Percentiles rank a stretch among this genome's conserved stretches.
phyloP scores from a whole-genome alignment of 1,140 invertebrate genomes.

The Nasonia vitripennis region DNA sequence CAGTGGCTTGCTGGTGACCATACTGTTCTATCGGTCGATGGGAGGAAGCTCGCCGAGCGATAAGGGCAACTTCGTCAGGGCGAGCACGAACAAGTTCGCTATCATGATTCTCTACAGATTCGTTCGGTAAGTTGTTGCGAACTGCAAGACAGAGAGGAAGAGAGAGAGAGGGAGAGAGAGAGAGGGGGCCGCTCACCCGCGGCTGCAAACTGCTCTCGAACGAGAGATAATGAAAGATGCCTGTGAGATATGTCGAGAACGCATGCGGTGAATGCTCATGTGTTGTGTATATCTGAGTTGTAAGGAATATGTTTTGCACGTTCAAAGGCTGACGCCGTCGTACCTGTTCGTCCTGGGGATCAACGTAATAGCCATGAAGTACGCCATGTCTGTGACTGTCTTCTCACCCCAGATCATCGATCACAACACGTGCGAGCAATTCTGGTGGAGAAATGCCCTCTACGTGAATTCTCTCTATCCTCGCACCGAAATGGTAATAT shows the following conservation, averaged over 20 bases:
- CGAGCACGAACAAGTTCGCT: slow-evolving; percentile 74
- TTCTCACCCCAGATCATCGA: slow-evolving; percentile 85
- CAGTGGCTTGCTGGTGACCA: slow-evolving; percentile 85
- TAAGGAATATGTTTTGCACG: slow-evolving; percentile 22
- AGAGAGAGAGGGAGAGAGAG: neutral
- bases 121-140: slow-evolving; percentile 72
- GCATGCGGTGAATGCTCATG: neutral
- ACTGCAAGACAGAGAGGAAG: neutral
- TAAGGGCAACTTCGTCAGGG: slow-evolving; percentile 67
- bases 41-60: slow-evolving; percentile 72
- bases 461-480: slow-evolving; percentile 89
- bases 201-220: neutral
- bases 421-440: slow-evolving; percentile 84
- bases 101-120: slow-evolving; percentile 81
- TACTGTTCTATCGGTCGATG: slow-evolving; percentile 82
- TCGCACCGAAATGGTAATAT: slow-evolving; percentile 81
- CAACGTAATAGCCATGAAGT: slow-evolving; percentile 83
- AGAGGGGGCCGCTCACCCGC: neutral
- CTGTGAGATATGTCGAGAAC: neutral
- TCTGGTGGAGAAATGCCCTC: slow-evolving; percentile 89
- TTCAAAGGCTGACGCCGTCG: slow-evolving; percentile 82
- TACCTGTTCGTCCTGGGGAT: slow-evolving; percentile 87
- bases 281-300: slow-evolving; percentile 3
- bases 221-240: slow-evolving; percentile 8
- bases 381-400: slow-evolving; percentile 78